phyloP scores from a whole-genome alignment of 2,113 vertebrate species.

The Cheilinus undulatus region DNA sequence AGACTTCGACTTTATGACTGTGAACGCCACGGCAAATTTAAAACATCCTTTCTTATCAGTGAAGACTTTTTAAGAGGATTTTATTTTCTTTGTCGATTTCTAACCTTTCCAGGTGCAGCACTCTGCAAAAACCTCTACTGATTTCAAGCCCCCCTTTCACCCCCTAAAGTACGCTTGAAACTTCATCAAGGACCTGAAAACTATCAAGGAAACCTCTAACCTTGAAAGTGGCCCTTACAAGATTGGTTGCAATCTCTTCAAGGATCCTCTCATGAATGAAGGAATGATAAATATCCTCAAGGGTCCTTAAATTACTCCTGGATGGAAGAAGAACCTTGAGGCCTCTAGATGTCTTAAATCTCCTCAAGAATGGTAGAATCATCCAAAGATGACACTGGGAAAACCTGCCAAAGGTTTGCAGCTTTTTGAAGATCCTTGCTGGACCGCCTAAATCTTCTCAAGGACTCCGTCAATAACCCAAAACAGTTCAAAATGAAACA shows the following conservation, averaged over 20 bases:
- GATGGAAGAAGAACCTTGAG: too few species aligned
- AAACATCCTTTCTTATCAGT: background rate
- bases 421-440: too few species aligned
- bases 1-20: background rate
- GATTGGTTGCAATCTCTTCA: background rate
- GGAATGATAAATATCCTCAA: too few species aligned
- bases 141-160: background rate
- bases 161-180: background rate
- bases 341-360: too few species aligned
- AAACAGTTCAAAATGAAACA: too few species aligned
- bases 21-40: background rate
- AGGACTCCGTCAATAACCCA: background rate
- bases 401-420: accelerated
- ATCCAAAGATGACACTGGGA: background rate
- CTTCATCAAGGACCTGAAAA: background rate
- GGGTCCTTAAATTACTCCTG: too few species aligned
- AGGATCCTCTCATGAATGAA: too few species aligned
- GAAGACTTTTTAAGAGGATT: background rate
- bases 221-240: too few species aligned
- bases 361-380: background rate
- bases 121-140: too few species aligned
- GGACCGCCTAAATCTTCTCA: too few species aligned
- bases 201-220: background rate
- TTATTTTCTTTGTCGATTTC: background rate
- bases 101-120: background rate